These are phyloP conservation scores for Odontomyia ornata DNA, from an alignment of 2,888 invertebrate species.

Conservation along the genomic window DNA sequence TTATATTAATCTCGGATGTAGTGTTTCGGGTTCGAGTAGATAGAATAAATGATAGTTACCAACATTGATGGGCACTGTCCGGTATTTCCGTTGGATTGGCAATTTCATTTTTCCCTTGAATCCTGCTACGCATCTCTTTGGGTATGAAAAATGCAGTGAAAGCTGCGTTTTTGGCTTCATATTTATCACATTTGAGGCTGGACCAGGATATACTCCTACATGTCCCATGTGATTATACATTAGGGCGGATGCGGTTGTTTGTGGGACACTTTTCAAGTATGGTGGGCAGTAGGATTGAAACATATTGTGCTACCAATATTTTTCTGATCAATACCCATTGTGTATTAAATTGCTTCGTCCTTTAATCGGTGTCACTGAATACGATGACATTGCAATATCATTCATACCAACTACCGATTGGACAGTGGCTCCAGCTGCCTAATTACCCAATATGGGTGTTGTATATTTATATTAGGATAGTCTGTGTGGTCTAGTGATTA, in stretches of 20 bases:
- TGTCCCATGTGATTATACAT: too few species aligned
- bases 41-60: constrained; percentile 89
- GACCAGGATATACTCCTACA: constrained; percentile 64
- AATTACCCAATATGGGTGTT: constrained; percentile 51
- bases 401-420: constrained; percentile 46
- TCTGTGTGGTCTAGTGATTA: too few species aligned
- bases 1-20: too few species aligned
- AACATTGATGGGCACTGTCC: constrained; percentile 79
- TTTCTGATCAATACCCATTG: too few species aligned
- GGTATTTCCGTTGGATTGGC: constrained; percentile 75
- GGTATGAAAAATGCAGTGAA: constrained; percentile 81
- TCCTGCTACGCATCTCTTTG: constrained; percentile 76
- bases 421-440: constrained; percentile 56
- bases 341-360: constrained; percentile 52
- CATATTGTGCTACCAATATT: constrained; percentile 95
- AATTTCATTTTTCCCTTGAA: constrained; percentile 64
- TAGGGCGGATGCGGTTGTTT: too few species aligned
- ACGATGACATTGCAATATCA: constrained; percentile 50
- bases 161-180: constrained; percentile 63
- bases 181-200: constrained; percentile 63
- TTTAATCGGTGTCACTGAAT: constrained; percentile 52
- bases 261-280: constrained; percentile 63
- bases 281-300: constrained; percentile 79
- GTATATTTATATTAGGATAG: constrained; percentile 48
- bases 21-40: constrained; percentile 88